These are phyloP conservation scores for Salvelinus sp. DNA, from an alignment of 2,113 vertebrate genomes.

Conservation along the genomic window DNA sequence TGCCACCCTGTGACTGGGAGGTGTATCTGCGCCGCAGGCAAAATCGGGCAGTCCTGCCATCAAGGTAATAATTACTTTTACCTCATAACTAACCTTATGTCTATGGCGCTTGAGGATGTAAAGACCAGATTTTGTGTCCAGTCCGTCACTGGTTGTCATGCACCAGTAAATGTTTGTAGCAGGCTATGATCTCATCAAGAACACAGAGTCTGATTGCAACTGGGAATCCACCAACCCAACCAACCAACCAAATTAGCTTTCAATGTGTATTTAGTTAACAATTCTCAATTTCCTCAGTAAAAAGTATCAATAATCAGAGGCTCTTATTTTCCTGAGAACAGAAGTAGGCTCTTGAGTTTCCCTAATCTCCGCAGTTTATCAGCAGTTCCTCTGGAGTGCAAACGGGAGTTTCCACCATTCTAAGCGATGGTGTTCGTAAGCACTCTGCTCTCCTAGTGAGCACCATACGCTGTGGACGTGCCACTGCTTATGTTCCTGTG, in stretches of 20 bases:
- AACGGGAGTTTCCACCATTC: constrained; percentile 70
- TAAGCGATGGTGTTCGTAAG: constrained; percentile 41
- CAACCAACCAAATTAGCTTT: constrained; percentile 42
- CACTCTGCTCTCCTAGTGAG: constrained; percentile 11
- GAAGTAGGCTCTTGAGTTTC: constrained; percentile 51
- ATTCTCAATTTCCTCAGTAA: constrained; percentile 62
- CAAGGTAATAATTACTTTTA: constrained; percentile 62
- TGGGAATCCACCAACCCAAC: constrained; percentile 44
- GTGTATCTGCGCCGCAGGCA: constrained; percentile 74
- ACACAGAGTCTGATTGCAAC: constrained; percentile 24
- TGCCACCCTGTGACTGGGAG: constrained; percentile 78
- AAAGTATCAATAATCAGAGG: constrained; percentile 56
- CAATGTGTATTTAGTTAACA: constrained; percentile 59
- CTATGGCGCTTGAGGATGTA: too few relatives aligned
- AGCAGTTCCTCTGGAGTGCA: constrained; percentile 54
- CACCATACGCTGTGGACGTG: constrained; percentile 50
- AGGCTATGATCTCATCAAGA: constrained; percentile 51
- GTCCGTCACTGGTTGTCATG: neutral
- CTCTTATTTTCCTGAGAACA: constrained; percentile 52
- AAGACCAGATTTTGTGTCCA: too few relatives aligned
- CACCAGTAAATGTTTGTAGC: neutral
- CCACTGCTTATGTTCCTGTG: constrained; percentile 55
- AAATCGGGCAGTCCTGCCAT: constrained; percentile 72
- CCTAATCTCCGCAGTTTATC: constrained; percentile 71
- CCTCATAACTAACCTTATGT: too few relatives aligned